Conservation (phyloP, 2,113 vertebrate species). For the Ictalurus punctatus region DNA sequence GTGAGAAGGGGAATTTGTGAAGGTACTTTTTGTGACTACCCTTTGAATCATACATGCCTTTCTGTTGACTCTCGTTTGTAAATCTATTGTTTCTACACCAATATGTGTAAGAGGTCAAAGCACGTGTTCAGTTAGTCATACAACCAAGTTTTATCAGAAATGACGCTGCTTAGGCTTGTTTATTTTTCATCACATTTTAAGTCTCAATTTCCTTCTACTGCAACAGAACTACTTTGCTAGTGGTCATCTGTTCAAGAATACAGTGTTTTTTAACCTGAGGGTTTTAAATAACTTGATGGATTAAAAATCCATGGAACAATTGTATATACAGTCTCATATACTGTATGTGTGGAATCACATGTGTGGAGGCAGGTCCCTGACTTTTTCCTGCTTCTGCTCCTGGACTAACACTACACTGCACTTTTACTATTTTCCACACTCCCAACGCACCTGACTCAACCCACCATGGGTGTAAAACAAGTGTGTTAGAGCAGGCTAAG, state of each 20-base stretch:
- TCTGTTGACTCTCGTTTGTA: not conserved
- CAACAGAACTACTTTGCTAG: not conserved
- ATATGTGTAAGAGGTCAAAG: not conserved
- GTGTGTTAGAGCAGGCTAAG: slow-evolving; percentile 13
- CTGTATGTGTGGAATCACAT: not conserved
- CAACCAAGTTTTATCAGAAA: not conserved
- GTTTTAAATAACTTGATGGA: slow-evolving; percentile 1
- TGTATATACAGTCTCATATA: not conserved
- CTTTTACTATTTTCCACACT: not conserved
- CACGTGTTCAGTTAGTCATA: not conserved
- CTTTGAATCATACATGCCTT: not conserved
- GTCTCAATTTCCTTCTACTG: not conserved
- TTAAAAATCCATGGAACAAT: not conserved
- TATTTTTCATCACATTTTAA: not conserved
- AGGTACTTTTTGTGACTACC: not conserved
- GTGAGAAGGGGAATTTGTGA: not conserved
- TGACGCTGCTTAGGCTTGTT: not conserved
- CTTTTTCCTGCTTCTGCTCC: not conserved
- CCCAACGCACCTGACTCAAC: slow-evolving; percentile 29
- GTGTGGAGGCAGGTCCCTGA: not conserved
- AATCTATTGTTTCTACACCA: not conserved
- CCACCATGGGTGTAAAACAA: not conserved
- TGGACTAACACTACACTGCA: not conserved
- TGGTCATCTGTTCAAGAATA: not conserved
- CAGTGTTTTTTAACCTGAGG: not conserved